A percentile compares a stretch with the other conserved stretches of the same genome.
These are phyloP conservation scores for Pogonocichla stellata DNA, from an alignment of 2,113 vertebrate genomes.

Conservation along the genomic window DNA sequence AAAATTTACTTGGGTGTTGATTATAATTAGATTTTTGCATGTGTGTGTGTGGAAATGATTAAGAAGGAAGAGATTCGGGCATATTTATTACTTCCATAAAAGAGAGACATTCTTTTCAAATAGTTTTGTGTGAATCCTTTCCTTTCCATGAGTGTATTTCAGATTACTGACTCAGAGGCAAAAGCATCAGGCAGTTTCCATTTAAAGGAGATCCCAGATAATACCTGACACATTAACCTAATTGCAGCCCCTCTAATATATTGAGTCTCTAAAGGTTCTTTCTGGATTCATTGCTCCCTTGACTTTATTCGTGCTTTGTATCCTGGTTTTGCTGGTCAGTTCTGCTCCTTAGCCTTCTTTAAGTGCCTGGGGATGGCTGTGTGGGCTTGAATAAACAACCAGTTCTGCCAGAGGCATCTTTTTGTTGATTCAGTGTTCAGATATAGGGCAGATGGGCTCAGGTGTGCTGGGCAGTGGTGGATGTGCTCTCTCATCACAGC, in stretches of 20 bases:
- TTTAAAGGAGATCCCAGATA: not conserved
- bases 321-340: not conserved
- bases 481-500: no score
- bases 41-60: not conserved
- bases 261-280: not conserved
- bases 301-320: not conserved
- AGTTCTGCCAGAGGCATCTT: not conserved
- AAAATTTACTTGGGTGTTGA: not conserved
- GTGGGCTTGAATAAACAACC: not conserved
- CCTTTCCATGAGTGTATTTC: not conserved
- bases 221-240: not conserved
- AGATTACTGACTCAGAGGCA: not conserved
- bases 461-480: not conserved
- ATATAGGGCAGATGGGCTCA: not conserved
- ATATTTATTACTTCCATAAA: not conserved
- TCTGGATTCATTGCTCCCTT: not conserved
- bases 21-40: not conserved
- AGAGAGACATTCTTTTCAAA: not conserved
- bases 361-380: rapidly evolving
- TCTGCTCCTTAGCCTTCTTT: not conserved
- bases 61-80: not conserved
- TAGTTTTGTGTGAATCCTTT: not conserved
- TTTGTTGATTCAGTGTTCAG: not conserved
- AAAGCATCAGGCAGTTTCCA: not conserved
- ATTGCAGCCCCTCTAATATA: not conserved